A percentile compares a stretch with the other conserved stretches of the same genome.
These are phyloP conservation scores for Myotis myotis DNA, from an alignment of 2,797 vertebrate genomes.

Conservation along the genomic window DNA sequence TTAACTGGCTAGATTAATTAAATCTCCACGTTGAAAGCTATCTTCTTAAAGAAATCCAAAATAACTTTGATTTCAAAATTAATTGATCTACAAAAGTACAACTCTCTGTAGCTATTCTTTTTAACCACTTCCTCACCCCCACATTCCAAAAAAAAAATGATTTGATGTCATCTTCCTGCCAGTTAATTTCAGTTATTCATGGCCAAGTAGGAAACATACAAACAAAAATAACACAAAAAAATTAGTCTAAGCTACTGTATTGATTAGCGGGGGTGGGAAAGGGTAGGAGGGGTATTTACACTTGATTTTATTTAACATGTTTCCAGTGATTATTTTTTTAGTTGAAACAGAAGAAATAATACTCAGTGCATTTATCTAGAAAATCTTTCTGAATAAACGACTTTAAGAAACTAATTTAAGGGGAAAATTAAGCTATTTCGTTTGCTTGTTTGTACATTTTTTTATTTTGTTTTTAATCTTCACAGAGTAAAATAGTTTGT, in stretches of 20 bases:
- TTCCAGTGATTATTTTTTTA: background rate
- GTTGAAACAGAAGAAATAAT: background rate
- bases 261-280: background rate
- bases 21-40: background rate
- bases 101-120: background rate
- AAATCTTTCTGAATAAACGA: background rate
- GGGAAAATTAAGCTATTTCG: background rate
- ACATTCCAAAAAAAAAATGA: background rate
- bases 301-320: background rate
- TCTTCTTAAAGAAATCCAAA: background rate
- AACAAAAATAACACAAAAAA: background rate
- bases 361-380: background rate
- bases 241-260: background rate
- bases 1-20: conserved; percentile 26
- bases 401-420: background rate
- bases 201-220: background rate
- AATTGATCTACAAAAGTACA: background rate
- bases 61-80: conserved; percentile 5
- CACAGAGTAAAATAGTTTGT: background rate
- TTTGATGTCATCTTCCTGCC: background rate
- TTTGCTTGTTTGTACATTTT: background rate
- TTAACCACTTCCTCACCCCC: background rate
- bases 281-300: fast-evolving
- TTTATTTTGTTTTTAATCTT: background rate
- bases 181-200: background rate